Percentiles rank a stretch among this genome's conserved stretches.
Conservation (phyloP, 2,888 invertebrate species). For the Heliconius sara region DNA sequence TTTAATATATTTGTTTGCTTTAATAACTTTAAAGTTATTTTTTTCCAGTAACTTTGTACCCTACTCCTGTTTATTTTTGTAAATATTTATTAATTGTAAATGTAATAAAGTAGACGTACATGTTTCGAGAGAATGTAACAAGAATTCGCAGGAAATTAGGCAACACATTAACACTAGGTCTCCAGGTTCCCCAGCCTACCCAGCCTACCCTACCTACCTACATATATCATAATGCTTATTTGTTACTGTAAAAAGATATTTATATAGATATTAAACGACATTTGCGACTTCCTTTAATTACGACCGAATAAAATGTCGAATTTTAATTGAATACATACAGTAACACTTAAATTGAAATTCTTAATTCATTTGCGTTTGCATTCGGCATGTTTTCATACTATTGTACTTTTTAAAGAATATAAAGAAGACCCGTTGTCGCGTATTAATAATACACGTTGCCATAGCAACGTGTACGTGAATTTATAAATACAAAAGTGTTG, state of each 20-base stretch:
- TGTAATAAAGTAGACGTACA: no score
- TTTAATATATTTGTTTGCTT: no score
- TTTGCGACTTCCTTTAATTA: slow-evolving; percentile 1
- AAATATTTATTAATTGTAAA: not conserved
- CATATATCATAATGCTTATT: not conserved
- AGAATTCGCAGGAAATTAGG: no score
- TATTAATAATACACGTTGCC: no score
- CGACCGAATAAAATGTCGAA: not conserved
- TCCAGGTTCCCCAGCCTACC: not conserved
- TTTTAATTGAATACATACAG: slow-evolving; percentile 10
- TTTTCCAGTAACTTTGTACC: not conserved
- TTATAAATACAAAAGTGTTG: no score
- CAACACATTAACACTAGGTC: not conserved
- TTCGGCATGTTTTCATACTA: not conserved
- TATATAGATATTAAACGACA: not conserved
- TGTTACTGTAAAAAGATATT: not conserved
- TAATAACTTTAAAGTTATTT: no score
- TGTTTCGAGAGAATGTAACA: no score
- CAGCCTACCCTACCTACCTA: no score
- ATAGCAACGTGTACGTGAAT: no score
- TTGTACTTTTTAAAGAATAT: no score
- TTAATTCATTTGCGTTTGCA: not conserved
- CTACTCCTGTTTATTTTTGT: not conserved
- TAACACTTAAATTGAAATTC: not conserved
- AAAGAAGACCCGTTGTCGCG: no score